Base-by-base conservation (phyloP, 2,888 invertebrate genomes). In the Deilephila porcellus region DNA sequence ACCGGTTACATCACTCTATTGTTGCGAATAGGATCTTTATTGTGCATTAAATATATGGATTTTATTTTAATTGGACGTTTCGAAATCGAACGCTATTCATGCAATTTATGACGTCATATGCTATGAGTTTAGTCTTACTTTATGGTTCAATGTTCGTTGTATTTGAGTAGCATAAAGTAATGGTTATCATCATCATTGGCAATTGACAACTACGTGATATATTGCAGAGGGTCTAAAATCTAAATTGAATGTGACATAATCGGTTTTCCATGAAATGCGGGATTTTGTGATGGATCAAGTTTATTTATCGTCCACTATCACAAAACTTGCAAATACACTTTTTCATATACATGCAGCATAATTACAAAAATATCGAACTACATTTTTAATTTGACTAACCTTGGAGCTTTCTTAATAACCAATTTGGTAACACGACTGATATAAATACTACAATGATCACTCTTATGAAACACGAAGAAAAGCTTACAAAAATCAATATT, bases 11-110 rank as follows among this genome's bases (percentile, higher is more conserved):
- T 67, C 45, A 67, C 52, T 20, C 67, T 25, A 52, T 67, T 67
- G 67, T 67, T 67, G 45, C 25, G 45, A 56, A 56, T 56, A n/a
- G 56, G 56, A n/a, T 67, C 45, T 67, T 25, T 60, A 60, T 67
- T 52, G 52, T 52, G 25, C 17, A 20, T 6, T 67, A 37, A 63
- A 63, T 63, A 25, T 63, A 63, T 63, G 37, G 63, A 63, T 63
- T 37, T 37, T 8, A 63, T n/a, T 62, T 62, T 62, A 62, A 63
- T 63, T 37, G 63, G 63, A 19, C 19, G n/a, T 63, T 32, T 34
- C 37, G 63, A 63, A 63, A 63, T 1, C n/a, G 8, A 7, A 2
- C 6, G 19, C n/a, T 19, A 37, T 63, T 56, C 56, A 56, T 56
- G 56, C 7, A 56, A 56, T 5, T 45, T 45, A 45, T 45, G 45